Base-by-base conservation (phyloP, 2,113 vertebrate species). In the Suricata suricatta region DNA sequence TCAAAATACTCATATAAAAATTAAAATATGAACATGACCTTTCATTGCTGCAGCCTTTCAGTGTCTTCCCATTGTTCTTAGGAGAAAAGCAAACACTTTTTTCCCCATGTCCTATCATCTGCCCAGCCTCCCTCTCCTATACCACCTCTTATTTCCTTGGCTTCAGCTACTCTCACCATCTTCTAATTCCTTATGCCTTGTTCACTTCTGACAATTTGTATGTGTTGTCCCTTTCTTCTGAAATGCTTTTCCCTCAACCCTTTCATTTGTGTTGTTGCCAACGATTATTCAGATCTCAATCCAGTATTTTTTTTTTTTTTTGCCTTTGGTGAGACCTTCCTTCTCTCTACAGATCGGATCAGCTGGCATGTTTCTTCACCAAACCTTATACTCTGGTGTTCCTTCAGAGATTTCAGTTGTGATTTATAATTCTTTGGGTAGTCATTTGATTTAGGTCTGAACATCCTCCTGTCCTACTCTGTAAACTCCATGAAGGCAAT, bases 1-100 rank as follows among this genome's bases (percentile, higher is more conserved):
- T 54, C n/a, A 81, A 89, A 82, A 82, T 60, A 77, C 74, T 81
- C 31, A 44, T 4, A 77, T 84, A 31, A 57, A 77, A 93, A 88
- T 82, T 16, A 77, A 87, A 76, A 86, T 77, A 5, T 63, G 74
- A 92, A 52, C 11, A 4, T 57, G 44, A 16, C 9, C 44, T 72
- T 94, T 71, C 50, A 11, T 83, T 66, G 31, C 7, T 5, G 23
- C 86, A 87, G 21, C 7, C 1, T 60, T 66, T n/a, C 27, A 13
- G 8, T 81, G 33, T 79, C 57, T 92, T 81, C 2, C 79, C 57
- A 21, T 25, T 44, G 33, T 16, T 83, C 27, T 80, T 88, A 8
- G 29, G 29, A 69, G 57, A 85, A 52, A 85, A 52, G 54, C 27
- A 52, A 25, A 71, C 35, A 27, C 0, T 23, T 54, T 47, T 41